Conservation (phyloP, 2,888 invertebrate genomes). For the Tetranychus piercei region DNA sequence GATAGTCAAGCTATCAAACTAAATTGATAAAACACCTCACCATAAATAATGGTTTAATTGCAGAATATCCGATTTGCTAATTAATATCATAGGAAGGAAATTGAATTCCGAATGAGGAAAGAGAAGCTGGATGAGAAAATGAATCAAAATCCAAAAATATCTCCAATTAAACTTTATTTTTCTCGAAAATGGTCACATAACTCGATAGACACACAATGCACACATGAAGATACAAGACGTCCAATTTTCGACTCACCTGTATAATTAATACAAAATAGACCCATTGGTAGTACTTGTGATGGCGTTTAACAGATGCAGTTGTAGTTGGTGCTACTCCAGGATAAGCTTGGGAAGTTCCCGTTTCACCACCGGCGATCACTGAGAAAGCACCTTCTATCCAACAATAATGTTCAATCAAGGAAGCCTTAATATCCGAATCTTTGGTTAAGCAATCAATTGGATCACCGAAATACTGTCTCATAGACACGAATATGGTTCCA, state of each 20-base stretch:
- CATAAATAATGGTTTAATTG: too few species aligned
- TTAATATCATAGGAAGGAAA: too few species aligned
- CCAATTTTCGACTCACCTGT: not conserved
- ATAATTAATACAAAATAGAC: slow-evolving; percentile 11
- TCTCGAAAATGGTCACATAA: too few species aligned
- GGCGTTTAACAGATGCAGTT: not conserved
- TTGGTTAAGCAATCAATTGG: slow-evolving; percentile 12
- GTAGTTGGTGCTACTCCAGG: not conserved
- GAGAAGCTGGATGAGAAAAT: too few species aligned
- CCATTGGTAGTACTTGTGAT: slow-evolving; percentile 13
- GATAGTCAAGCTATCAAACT: too few species aligned
- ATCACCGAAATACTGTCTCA: slow-evolving; percentile 15
- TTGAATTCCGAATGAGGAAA: too few species aligned
- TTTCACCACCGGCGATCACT: not conserved
- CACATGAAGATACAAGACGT: too few species aligned
- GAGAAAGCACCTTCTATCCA: slow-evolving; percentile 12
- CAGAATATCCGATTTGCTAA: too few species aligned
- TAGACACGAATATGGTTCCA: slow-evolving; percentile 12
- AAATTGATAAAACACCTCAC: too few species aligned
- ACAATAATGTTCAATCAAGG: slow-evolving; percentile 10
- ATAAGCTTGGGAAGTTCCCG: not conserved
- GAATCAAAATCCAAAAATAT: too few species aligned
- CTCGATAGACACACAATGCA: too few species aligned
- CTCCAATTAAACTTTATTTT: too few species aligned
- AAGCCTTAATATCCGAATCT: not conserved